Base-by-base conservation (phyloP, 2,113 vertebrate genomes). In the Bos taurus region DNA sequence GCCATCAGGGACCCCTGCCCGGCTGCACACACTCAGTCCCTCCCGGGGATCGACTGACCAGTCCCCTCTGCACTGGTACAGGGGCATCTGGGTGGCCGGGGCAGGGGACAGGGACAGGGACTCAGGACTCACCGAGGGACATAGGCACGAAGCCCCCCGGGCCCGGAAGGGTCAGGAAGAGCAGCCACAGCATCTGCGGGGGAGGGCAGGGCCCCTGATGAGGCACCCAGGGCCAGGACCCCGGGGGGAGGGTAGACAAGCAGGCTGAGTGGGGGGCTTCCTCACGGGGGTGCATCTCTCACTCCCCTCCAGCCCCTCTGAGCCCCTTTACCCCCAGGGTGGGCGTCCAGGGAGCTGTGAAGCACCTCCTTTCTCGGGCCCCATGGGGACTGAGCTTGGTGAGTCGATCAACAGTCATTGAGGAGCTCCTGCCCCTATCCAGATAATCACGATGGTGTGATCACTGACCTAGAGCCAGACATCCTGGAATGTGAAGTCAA, bases 151-250 rank as follows among this genome's bases (percentile, higher is more conserved):
- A 59, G n/a, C 7, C 23, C 88, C 80, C 91, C 48, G 50, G 77
- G 23, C 59, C 23, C 16, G 48, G 62, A 23, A 77, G 67, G 5
- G 6, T 12, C 50, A 97, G 82, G 8, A 95, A 4, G 50, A 94
- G 84, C 67, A 91, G 40, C 93, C 91, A 86, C 95, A 77, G 89
- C 91, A 90, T 94, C 80, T 86, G 43, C 0, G 2, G 21, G 36
- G 28, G 14, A 16, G 1, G 48, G 12, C 11, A 33, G 50, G 52
- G 40, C 0, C 36, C 64, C 23, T 11, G 0, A 23, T 77, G 71
- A 77, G 36, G 71, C 36, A 3, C 6, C 71, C 71, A 78, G 12
- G 30, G 10, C 82, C 5, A 17, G 64, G 83, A 36, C 6, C 19
- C 46, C 0, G 0, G 5, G 33, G 64, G 17, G 4, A 67, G 23